Evolutionary conservation across 2,113 vertebrate species (phyloP).

Genomic region (Tyrannus savana): DNA sequence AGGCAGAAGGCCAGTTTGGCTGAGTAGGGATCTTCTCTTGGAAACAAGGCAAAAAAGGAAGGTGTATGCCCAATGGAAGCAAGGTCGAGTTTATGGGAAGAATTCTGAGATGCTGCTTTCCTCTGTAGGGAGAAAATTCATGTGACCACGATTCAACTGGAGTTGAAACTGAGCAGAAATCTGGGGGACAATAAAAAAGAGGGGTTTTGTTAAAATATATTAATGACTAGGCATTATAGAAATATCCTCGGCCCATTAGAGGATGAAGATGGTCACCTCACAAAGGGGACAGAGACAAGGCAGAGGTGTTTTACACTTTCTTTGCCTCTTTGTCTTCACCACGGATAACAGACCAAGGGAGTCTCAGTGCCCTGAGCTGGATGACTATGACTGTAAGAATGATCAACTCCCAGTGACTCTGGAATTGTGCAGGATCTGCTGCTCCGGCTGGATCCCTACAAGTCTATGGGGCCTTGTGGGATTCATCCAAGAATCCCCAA

Average conservation of each 20-base stretch:
- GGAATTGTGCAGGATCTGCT: not conserved
- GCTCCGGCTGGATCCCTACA: not conserved
- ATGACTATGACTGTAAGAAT: not conserved
- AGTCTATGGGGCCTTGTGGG: not conserved
- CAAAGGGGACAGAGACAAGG: not conserved
- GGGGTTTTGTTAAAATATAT: not conserved
- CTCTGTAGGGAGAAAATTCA: not conserved
- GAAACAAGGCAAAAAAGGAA: too few species aligned
- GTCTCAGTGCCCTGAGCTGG: not conserved
- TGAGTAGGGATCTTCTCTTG: too few species aligned
- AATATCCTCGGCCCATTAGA: not conserved
- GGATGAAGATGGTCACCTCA: not conserved
- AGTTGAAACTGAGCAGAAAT: not conserved
- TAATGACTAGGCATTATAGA: not conserved
- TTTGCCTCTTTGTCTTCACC: not conserved
- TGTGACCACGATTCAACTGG: not conserved
- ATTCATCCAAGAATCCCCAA: not conserved
- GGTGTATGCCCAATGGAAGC: not conserved
- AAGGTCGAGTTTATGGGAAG: not conserved
- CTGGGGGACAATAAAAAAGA: not conserved
- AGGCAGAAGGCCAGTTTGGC: not conserved
- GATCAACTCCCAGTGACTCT: not conserved
- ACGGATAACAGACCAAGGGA: not conserved
- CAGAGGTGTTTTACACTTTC: not conserved
- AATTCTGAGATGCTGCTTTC: not conserved